These are phyloP conservation scores for Trimorus sp. DNA, from an alignment of 2,888 invertebrate species.

Conservation along the genomic window DNA sequence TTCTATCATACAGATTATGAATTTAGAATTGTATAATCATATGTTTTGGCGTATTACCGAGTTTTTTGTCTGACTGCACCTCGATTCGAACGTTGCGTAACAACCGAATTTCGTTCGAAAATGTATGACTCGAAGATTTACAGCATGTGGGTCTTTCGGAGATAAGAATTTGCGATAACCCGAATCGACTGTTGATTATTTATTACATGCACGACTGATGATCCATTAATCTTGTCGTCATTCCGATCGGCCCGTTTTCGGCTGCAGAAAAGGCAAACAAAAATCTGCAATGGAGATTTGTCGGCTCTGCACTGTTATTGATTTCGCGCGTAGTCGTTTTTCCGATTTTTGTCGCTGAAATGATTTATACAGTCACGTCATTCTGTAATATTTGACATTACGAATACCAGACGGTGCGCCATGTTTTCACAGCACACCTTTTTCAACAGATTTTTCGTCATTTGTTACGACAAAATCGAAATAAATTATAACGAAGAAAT, in stretches of 20 bases:
- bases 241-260: conserved; percentile 12
- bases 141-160: not conserved
- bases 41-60: too few species aligned
- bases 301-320: conserved; percentile 5
- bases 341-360: conserved; percentile 13
- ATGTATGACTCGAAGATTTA: too few species aligned
- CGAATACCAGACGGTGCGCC: not conserved
- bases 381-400: conserved; percentile 10
- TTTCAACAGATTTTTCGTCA: too few species aligned
- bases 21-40: too few species aligned
- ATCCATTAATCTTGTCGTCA: conserved; percentile 1
- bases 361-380: conserved; percentile 35
- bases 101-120: too few species aligned
- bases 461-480: too few species aligned
- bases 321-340: conserved; percentile 13
- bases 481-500: too few species aligned
- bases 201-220: not conserved
- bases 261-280: conserved; percentile 11
- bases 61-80: too few species aligned
- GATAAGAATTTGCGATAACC: not conserved
- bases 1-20: too few species aligned
- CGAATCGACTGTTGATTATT: conserved; percentile 4
- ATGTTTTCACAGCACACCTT: not conserved
- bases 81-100: too few species aligned
- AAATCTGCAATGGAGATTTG: conserved; percentile 36